Evolutionary conservation across 2,888 invertebrate species (phyloP).

Genomic region (Xanthorhoe designata): DNA sequence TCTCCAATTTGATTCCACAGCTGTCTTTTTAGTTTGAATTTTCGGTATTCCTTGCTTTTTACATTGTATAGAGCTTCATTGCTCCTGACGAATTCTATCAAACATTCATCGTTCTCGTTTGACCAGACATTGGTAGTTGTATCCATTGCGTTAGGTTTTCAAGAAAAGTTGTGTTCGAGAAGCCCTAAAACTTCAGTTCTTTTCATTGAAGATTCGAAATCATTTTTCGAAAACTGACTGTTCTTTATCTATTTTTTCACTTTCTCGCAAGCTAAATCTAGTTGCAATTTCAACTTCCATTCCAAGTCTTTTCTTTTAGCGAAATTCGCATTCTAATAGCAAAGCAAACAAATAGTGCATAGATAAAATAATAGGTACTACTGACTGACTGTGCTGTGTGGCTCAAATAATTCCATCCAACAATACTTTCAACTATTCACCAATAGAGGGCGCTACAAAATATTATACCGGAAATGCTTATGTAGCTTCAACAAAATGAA

Average conservation of each 20-base stretch:
- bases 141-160: background rate
- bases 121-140: background rate
- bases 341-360: no score
- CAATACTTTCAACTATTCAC: no score
- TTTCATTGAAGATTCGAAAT: background rate
- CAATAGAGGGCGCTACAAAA: no score
- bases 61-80: conserved; percentile 7
- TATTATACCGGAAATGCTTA: no score
- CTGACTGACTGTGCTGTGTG: no score
- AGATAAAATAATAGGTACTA: no score
- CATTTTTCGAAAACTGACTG: background rate
- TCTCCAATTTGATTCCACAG: conserved; percentile 4
- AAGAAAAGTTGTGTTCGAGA: background rate
- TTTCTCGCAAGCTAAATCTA: no score
- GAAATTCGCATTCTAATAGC: no score
- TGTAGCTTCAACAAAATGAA: no score
- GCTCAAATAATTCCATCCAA: no score
- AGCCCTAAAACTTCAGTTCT: background rate
- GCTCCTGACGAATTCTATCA: conserved; percentile 4
- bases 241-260: no score
- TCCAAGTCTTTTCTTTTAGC: background rate
- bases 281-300: no score
- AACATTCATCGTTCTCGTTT: conserved; percentile 3
- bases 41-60: conserved; percentile 2
- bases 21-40: background rate